A percentile compares a stretch with the other conserved stretches of the same genome.
Evolutionary conservation across 1,140 invertebrate species (phyloP).

Genomic region (Neodiprion virginianus): DNA sequence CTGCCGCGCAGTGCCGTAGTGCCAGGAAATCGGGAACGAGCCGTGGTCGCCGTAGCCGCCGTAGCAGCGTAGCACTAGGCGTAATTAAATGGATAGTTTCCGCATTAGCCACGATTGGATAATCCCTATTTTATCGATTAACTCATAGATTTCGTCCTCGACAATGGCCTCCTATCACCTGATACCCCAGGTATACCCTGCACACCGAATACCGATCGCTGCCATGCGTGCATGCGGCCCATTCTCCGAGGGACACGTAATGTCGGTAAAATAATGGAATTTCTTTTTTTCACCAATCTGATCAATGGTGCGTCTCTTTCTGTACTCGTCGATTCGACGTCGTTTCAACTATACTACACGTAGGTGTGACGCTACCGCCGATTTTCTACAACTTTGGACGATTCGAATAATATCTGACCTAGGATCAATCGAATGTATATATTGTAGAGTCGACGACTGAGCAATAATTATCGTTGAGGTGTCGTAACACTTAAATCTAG

Average conservation of each 20-base stretch:
- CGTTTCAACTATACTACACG: not conserved
- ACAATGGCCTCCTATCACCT: not conserved
- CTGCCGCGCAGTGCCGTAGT: not conserved
- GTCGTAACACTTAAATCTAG: no score
- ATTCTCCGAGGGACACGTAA: not conserved
- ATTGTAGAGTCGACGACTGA: no score
- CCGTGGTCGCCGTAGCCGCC: constrained; percentile 36
- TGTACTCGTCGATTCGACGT: no score
- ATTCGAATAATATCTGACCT: not conserved
- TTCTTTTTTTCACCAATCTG: no score
- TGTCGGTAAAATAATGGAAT: no score
- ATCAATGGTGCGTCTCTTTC: no score
- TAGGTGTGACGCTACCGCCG: not conserved
- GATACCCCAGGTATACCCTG: no score
- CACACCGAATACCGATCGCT: not conserved
- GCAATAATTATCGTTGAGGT: no score
- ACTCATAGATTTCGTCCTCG: constrained; percentile 28
- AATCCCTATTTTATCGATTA: constrained; percentile 58
- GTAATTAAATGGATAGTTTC: constrained; percentile 62
- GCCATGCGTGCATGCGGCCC: not conserved
- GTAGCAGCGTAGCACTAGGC: constrained; percentile 51
- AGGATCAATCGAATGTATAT: no score
- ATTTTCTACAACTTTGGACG: not conserved
- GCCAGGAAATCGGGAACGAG: not conserved
- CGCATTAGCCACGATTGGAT: constrained; percentile 61